Evolutionary conservation across 2,888 invertebrate species (phyloP), one percentile per base, ranked within the genome.

Genomic region (Aphidoletes aphidimyza): DNA sequence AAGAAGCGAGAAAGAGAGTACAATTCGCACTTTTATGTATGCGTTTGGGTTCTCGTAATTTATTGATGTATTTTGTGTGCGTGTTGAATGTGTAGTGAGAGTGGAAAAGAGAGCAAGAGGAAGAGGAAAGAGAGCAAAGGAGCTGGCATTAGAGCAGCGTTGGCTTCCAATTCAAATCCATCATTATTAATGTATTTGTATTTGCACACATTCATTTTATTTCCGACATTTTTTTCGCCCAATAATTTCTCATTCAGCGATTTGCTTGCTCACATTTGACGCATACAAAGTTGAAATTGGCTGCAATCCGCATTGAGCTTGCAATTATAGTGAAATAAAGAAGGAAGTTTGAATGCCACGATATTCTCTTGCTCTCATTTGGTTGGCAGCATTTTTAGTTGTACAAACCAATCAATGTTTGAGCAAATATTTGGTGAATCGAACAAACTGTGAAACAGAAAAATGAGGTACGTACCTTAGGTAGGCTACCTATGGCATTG

Each of bases 171-270:
- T 81, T 81, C 81, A n/a, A 37, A 81, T 81, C 81, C 81, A 81
- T 81, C 81, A 81, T 81, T 81, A 81, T 81, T 81, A 81, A 81
- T 81, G 81, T 81, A 81, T 81, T 81, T 81, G 81, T 81, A 37
- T 81, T 81, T 81, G 81, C 81, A 37, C 69, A 69, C 81, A 81
- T 81, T 81, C 37, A 22, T 81, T 81, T 22, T 36, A 81, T 81
- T 81, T 81, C 22, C 81, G 19, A 78, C n/a, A 34, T 22, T 22
- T 37, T 37, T 36, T 36, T 81, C 22, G n/a, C n/a, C 22, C 22
- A 8, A 22, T 81, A 37, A 37, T 37, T 37, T 81, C n/a, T 81
- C 81, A 22, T 19, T n/a, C 6, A n/a, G 81, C 37, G 22, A 81
- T n/a, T 37, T n/a, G n/a, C n/a, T n/a, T n/a, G n/a, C n/a, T 81